Evolutionary conservation across 2,888 invertebrate species (phyloP).

Genomic region (Lysandra coridon): DNA sequence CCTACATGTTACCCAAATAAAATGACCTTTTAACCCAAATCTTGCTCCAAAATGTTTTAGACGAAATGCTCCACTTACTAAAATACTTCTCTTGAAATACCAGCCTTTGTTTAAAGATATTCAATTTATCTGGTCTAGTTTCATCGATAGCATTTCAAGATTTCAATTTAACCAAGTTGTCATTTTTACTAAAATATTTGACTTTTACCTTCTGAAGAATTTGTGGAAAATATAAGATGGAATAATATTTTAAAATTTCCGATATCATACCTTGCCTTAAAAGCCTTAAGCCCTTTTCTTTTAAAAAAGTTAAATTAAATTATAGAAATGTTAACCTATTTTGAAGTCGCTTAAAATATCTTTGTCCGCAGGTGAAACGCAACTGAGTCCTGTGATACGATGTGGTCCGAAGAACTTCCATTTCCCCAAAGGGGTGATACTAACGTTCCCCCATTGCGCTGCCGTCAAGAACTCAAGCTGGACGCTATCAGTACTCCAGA

Average conservation of each 20-base stretch:
- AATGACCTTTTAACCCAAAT: constrained; percentile 12
- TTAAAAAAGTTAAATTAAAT: no score
- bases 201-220: no score
- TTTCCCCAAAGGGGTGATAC: constrained; percentile 91
- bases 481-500: constrained; percentile 85
- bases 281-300: no score
- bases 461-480: constrained; percentile 90
- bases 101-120: not conserved
- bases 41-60: not conserved
- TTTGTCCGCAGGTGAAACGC: constrained; percentile 78
- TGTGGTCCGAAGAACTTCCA: constrained; percentile 88
- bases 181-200: no score
- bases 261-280: no score
- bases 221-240: not conserved
- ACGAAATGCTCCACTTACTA: not conserved
- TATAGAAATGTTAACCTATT: no score
- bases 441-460: constrained; percentile 94
- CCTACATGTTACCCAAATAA: constrained; percentile 23
- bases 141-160: not conserved
- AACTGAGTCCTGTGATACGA: constrained; percentile 91
- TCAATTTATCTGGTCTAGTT: not conserved
- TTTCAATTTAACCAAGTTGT: no score
- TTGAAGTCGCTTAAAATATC: not conserved
- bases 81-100: not conserved
- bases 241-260: constrained; percentile 19